Evolutionary conservation across 2,888 invertebrate genomes (phyloP).

Genomic region (Carpatolechia fugitivella): DNA sequence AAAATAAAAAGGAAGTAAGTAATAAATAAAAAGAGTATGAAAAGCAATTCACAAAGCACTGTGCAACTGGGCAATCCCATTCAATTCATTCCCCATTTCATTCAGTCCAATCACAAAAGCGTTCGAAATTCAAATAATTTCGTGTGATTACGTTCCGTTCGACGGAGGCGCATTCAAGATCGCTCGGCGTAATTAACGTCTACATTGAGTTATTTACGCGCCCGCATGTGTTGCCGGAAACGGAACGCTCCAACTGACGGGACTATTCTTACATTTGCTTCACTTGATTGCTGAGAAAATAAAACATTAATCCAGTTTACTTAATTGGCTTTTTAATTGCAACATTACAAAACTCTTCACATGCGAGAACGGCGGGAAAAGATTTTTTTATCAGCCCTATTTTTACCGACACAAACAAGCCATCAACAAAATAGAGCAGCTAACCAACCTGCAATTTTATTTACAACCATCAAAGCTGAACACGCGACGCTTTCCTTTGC

Average conservation of each 20-base stretch:
- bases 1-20: slow-evolving; percentile 2
- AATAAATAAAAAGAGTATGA: neutral
- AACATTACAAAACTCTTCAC: neutral
- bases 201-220: slow-evolving; percentile 72
- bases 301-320: neutral
- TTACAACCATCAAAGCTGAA: slow-evolving; percentile 11
- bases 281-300: slow-evolving; percentile 17
- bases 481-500: slow-evolving; percentile 17
- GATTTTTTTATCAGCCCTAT: neutral
- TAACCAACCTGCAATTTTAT: slow-evolving; percentile 17
- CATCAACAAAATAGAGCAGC: slow-evolving; percentile 16
- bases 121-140: slow-evolving; percentile 51
- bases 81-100: slow-evolving; percentile 8
- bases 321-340: neutral
- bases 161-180: slow-evolving; percentile 58
- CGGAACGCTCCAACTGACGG: slow-evolving; percentile 53
- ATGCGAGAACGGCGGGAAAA: neutral
- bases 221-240: slow-evolving; percentile 67
- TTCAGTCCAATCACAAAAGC: slow-evolving; percentile 23
- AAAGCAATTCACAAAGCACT: neutral
- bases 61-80: slow-evolving; percentile 5
- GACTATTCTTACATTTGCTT: slow-evolving; percentile 39
- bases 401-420: slow-evolving; percentile 14
- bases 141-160: slow-evolving; percentile 54
- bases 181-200: slow-evolving; percentile 70